Conservation (phyloP, 2,888 invertebrate species). For the Euplagia quadripunctaria region DNA sequence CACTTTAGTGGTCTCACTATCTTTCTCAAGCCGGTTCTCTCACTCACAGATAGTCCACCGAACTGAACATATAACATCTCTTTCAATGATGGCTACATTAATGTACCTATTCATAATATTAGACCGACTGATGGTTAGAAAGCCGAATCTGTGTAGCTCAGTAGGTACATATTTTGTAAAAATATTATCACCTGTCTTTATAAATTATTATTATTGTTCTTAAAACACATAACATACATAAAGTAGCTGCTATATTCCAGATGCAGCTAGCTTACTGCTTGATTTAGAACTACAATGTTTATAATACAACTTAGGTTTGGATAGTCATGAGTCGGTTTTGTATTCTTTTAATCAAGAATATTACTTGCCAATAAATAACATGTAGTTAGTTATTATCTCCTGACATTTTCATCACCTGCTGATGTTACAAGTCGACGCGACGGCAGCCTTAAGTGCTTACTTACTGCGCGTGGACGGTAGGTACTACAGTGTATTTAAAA, state of each 20-base stretch:
- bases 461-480: conserved; percentile 28
- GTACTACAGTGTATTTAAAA: conserved; percentile 21
- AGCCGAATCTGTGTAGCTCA: not conserved
- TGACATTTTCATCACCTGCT: conserved; percentile 66
- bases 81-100: not conserved
- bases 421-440: conserved; percentile 47
- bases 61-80: not conserved
- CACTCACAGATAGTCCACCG: too few relatives aligned
- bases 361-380: conserved; percentile 50
- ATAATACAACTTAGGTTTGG: not conserved
- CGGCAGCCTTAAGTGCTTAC: conserved; percentile 38
- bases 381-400: conserved; percentile 53
- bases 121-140: not conserved
- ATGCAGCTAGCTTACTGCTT: too few relatives aligned
- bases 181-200: not conserved
- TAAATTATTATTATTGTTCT: too few relatives aligned
- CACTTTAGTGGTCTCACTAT: too few relatives aligned
- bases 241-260: too few relatives aligned
- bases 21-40: too few relatives aligned
- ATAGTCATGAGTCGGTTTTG: conserved; percentile 2
- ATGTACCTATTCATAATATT: not conserved
- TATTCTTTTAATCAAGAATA: conserved; percentile 44
- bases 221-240: too few relatives aligned
- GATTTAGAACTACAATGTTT: not conserved
- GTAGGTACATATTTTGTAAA: not conserved